A percentile compares a stretch with the other conserved stretches of the same genome.
Evolutionary conservation across 2,888 invertebrate species (phyloP).

Genomic region (Listrodromus nycthemerus): DNA sequence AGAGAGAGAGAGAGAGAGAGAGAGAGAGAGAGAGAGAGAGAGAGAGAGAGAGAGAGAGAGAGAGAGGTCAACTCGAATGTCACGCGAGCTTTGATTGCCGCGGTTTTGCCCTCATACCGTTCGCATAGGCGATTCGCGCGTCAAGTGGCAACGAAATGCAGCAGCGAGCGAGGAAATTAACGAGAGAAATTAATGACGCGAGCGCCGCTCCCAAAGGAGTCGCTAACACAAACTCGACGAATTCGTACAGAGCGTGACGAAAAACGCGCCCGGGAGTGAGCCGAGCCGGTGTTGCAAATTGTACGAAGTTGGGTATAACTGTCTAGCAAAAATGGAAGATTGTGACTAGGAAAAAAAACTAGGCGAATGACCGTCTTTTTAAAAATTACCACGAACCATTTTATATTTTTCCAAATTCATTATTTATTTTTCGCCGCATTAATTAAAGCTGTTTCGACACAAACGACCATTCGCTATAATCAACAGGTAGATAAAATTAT

Average conservation of each 20-base stretch:
- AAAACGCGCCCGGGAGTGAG: slow-evolving; percentile 10
- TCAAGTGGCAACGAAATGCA: slow-evolving; percentile 20
- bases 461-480: background rate
- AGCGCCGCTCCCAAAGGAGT: background rate
- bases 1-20: too few relatives aligned
- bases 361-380: too few relatives aligned
- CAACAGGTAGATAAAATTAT: too few relatives aligned
- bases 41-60: background rate
- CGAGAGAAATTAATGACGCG: slow-evolving; percentile 41
- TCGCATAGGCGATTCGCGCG: slow-evolving; percentile 13
- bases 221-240: slow-evolving; percentile 11
- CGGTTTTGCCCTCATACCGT: too few relatives aligned
- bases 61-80: slow-evolving; percentile 5
- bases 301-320: background rate
- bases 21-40: background rate
- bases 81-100: slow-evolving; percentile 11
- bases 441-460: background rate
- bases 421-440: background rate
- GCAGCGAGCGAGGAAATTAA: slow-evolving; percentile 37
- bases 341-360: too few relatives aligned
- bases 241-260: slow-evolving; percentile 34
- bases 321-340: too few relatives aligned
- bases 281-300: slow-evolving; percentile 15
- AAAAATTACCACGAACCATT: too few relatives aligned
- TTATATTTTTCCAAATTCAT: too few relatives aligned